Evolutionary conservation across 2,113 vertebrate species (phyloP).

Genomic region (Macrotus californicus): DNA sequence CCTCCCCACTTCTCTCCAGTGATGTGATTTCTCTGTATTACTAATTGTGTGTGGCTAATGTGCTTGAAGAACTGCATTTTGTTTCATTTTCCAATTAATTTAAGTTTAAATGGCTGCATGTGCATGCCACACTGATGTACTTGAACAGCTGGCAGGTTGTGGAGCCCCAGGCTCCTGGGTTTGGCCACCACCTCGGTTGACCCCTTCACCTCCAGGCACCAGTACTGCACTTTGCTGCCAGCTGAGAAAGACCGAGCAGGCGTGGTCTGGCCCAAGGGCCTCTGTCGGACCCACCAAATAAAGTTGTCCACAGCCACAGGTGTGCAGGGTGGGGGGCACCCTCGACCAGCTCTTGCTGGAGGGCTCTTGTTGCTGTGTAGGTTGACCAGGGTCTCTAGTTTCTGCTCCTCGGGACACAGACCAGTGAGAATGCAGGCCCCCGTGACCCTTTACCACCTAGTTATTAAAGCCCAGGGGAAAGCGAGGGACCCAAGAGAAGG

Average conservation of each 20-base stretch:
- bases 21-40: too few relatives aligned
- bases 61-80: not conserved
- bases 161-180: not conserved
- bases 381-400: too few relatives aligned
- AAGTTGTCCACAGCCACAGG: not conserved
- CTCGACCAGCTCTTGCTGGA: rapidly evolving
- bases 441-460: not conserved
- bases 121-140: not conserved
- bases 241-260: rapidly evolving
- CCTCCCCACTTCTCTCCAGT: too few relatives aligned
- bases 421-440: rapidly evolving
- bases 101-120: not conserved
- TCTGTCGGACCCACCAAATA: not conserved
- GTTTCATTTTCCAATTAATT: not conserved
- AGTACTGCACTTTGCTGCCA: rapidly evolving
- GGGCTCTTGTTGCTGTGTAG: too few relatives aligned
- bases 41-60: too few relatives aligned
- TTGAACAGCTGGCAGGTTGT: not conserved
- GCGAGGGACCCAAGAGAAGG: not conserved
- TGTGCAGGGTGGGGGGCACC: too few relatives aligned
- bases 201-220: rapidly evolving
- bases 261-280: not conserved
- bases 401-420: not conserved
- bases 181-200: not conserved
- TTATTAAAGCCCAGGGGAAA: not conserved